Base-by-base conservation (phyloP, 1,140 invertebrate genomes). In the Drosophila pallidifrons region DNA sequence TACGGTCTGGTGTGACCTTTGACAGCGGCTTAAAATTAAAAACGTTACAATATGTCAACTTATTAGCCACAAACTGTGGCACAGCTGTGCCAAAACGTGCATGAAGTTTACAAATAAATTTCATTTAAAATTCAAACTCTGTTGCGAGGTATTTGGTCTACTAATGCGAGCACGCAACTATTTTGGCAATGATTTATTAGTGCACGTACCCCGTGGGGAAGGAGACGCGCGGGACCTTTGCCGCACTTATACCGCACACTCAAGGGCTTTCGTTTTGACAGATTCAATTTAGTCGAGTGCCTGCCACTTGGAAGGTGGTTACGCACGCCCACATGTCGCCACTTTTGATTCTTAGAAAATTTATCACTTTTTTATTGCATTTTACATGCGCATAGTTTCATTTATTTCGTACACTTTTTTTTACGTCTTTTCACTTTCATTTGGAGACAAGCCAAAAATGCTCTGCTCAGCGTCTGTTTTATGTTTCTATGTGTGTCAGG, bases 131-230 rank as follows among this genome's bases (percentile, higher is more conserved):
- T 74, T 49, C 54, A 51, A 60, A 70, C 57, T 79, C 75, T 86
- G 59, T 61, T 66, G 69, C 68, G 63, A 75, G 77, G 59, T 76
- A 82, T 71, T 82, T 75, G 55, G 63, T 59, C 32, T 61, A 55
- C 69, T 77, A 82, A 79, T 82, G 75, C 63, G 66, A 65, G 67
- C 82, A 87, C 83, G 80, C 82, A 71, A 87, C 82, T 88, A 87
- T 83, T 88, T 82, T 54, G 66, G 57, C 80, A 69, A 80, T 83
- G 73, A 87, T 88, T 88, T 87, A 87, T 82, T 63, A 68, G 43
- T 77, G 64, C 77, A 83, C 65, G 68, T 75, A 68, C 41, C 60
- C 46, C 35, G 7, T 28, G 55, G 51, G 28, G 20, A 25, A 52
- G 5, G 5, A 52, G 28, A n/a, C 28, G n/a, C 5, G 10, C 25